Conservation (phyloP, 2,888 invertebrate genomes). For the Drosophila subquinaria region DNA sequence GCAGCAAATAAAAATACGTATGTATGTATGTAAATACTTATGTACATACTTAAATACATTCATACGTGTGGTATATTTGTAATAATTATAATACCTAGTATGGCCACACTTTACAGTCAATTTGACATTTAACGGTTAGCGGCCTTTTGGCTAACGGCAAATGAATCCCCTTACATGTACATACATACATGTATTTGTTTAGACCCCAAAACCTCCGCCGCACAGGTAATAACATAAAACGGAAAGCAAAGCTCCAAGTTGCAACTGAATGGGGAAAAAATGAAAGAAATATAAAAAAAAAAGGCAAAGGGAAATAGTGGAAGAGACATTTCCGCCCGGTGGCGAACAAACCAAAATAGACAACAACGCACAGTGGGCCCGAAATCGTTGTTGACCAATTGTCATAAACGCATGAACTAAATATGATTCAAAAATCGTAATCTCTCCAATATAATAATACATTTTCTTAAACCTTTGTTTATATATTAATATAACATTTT, state of each 20-base stretch:
- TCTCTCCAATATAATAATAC: not conserved
- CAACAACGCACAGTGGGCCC: slow-evolving; percentile 54
- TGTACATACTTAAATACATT: slow-evolving; percentile 9
- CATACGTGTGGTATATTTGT: slow-evolving; percentile 26
- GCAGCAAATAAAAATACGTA: slow-evolving; percentile 44
- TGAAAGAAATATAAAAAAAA: slow-evolving; percentile 22
- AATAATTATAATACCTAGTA: slow-evolving; percentile 49
- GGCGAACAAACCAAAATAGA: slow-evolving; percentile 77
- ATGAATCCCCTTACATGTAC: slow-evolving; percentile 40
- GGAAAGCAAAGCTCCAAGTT: slow-evolving; percentile 54
- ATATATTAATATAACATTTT: not conserved
- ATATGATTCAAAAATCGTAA: not conserved
- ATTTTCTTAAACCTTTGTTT: not conserved
- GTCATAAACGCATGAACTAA: not conserved
- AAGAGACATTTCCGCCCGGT: slow-evolving; percentile 75
- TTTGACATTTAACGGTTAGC: slow-evolving; percentile 72
- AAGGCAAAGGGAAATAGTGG: slow-evolving; percentile 49
- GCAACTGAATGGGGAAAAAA: slow-evolving; percentile 39
- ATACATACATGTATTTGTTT: slow-evolving; percentile 34
- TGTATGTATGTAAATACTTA: slow-evolving; percentile 10
- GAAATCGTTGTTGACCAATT: not conserved
- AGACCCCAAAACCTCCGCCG: slow-evolving; percentile 41
- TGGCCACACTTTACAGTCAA: slow-evolving; percentile 67
- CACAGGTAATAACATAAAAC: slow-evolving; percentile 62
- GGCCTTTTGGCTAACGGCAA: slow-evolving; percentile 56